Percentiles rank a stretch among this genome's conserved stretches.
These are phyloP conservation scores for Bufo bufo DNA, from an alignment of 2,113 vertebrate species.

Conservation along the genomic window DNA sequence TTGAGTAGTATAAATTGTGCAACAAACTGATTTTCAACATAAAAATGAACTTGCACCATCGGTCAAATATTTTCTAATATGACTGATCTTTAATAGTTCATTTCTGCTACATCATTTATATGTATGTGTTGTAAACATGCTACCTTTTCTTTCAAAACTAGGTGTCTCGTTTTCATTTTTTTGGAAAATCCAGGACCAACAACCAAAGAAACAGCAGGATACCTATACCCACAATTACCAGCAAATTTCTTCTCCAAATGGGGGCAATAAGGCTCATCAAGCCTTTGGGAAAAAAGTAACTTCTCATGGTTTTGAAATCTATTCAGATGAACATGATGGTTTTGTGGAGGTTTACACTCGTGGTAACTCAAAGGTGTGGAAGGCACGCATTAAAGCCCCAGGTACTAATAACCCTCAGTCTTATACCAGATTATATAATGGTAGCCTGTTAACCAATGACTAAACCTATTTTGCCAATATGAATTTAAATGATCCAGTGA, in stretches of 20 bases:
- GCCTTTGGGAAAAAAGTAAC: constrained; percentile 86
- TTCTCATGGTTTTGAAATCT: constrained; percentile 91
- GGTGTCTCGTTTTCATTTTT: constrained; percentile 97
- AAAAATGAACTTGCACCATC: too few relatives aligned
- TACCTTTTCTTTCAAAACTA: constrained; percentile 60
- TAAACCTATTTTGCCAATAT: not conserved
- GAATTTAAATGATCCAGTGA: not conserved
- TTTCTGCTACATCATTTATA: not conserved
- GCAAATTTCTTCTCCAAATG: constrained; percentile 71
- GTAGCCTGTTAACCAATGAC: not conserved
- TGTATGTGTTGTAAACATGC: not conserved
- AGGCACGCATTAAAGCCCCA: constrained; percentile 82
- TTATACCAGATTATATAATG: not conserved
- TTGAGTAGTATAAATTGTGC: too few relatives aligned
- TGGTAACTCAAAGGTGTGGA: constrained; percentile 84
- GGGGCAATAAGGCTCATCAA: constrained; percentile 61
- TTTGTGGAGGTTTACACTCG: constrained; percentile 87
- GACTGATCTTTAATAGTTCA: not conserved
- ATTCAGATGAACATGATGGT: constrained; percentile 75
- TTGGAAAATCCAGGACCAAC: constrained; percentile 82
- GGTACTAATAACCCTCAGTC: constrained; percentile 68
- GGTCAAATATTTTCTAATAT: too few relatives aligned
- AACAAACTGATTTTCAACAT: too few relatives aligned
- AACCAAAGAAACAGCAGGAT: constrained; percentile 11
- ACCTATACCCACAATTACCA: constrained; percentile 53